Conservation (phyloP, 2,888 invertebrate species). For the Yponomeuta malinellus region DNA sequence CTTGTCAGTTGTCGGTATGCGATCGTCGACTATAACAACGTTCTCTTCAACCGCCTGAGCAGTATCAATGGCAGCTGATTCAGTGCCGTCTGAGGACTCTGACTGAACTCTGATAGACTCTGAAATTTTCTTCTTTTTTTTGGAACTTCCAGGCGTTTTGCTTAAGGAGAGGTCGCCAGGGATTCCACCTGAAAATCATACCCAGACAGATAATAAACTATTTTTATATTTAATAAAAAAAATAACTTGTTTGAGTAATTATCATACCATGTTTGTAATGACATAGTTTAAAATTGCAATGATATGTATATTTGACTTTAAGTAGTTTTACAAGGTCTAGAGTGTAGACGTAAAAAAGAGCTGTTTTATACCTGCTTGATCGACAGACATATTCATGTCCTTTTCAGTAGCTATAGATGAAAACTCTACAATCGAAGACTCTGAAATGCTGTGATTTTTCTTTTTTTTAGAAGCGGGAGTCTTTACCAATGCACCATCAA, state of each 20-base stretch:
- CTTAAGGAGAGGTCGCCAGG: not conserved
- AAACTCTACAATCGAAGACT: not conserved
- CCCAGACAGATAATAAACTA: too few species aligned
- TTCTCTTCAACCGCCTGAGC: not conserved
- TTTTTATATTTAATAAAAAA: too few species aligned
- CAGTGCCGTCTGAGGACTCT: not conserved
- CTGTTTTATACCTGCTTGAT: not conserved
- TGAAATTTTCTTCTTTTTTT: constrained; percentile 14
- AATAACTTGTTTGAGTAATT: too few species aligned
- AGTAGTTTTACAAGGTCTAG: not conserved
- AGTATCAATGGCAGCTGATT: not conserved
- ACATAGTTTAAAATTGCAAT: too few species aligned
- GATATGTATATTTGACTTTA: not conserved
- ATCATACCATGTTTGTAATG: not conserved
- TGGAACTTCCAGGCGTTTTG: constrained; percentile 24
- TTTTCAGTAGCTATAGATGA: not conserved
- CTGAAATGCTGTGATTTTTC: not conserved
- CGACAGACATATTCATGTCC: not conserved
- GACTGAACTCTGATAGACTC: constrained; percentile 9
- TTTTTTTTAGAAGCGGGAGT: not conserved
- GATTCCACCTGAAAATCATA: not conserved
- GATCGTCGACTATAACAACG: not conserved
- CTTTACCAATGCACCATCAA: not conserved
- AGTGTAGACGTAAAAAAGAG: not conserved
- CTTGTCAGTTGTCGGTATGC: not conserved